A percentile compares a stretch with the other conserved stretches of the same genome.
phyloP scores from a whole-genome alignment of 2,113 vertebrate genomes.

The Pygoscelis adeliae region DNA sequence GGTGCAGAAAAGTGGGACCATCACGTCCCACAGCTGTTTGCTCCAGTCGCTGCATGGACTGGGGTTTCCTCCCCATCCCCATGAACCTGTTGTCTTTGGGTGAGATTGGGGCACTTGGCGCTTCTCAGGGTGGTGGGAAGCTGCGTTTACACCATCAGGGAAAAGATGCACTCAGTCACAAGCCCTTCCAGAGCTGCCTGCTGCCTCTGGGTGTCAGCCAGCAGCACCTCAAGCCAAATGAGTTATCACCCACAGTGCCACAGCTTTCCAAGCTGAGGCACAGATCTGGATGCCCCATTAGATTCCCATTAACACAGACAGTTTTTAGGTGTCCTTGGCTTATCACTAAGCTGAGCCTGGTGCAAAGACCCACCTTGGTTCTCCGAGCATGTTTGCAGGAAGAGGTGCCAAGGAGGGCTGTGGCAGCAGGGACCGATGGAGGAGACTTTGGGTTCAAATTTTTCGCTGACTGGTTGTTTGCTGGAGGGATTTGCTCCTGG shows the following conservation, averaged over 20 bases:
- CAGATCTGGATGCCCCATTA: neutral
- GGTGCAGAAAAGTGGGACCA: neutral
- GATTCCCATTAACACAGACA: neutral
- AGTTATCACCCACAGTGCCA: neutral
- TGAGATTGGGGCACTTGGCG: neutral
- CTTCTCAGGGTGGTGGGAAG: neutral
- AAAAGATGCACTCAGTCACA: rapidly evolving
- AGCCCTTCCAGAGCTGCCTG: neutral
- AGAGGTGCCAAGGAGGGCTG: neutral
- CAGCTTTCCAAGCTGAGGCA: neutral
- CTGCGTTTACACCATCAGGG: neutral
- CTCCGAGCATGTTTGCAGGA: rapidly evolving
- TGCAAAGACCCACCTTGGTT: neutral
- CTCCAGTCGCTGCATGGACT: rapidly evolving
- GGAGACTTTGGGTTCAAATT: neutral
- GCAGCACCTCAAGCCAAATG: neutral
- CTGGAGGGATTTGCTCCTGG: constrained; percentile 30
- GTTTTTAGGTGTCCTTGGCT: neutral
- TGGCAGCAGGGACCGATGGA: rapidly evolving
- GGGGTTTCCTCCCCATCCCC: neutral
- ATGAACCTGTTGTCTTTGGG: neutral
- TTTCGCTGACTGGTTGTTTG: constrained; percentile 24
- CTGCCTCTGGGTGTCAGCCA: rapidly evolving
- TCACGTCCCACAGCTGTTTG: neutral
- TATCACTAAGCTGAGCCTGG: neutral